Evolutionary conservation across 1,140 invertebrate genomes (phyloP).

Genomic region (Piezodorus guildinii): DNA sequence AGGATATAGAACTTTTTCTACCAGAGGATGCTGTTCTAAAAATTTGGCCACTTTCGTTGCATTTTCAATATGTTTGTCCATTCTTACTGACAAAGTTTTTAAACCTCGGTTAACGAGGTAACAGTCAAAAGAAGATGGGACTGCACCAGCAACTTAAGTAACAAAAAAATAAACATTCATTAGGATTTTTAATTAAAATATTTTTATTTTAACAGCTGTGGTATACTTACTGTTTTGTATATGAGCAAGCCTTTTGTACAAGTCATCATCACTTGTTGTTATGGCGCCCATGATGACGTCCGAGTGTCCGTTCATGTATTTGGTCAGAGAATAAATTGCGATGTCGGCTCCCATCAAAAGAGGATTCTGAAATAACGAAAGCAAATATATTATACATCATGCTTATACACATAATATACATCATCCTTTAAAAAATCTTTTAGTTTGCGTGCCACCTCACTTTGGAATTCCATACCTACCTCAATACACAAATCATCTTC

Average conservation of each 20-base stretch:
- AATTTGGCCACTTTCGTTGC: slow-evolving; percentile 64
- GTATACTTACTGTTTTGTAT: slow-evolving; percentile 71
- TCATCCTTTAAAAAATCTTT: no score
- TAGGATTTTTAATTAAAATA: no score
- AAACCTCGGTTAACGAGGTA: slow-evolving; percentile 85
- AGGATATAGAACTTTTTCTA: slow-evolving; percentile 76
- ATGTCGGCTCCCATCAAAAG: slow-evolving; percentile 85
- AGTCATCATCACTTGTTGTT: slow-evolving; percentile 56
- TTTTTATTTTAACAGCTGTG: no score
- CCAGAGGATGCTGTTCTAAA: slow-evolving; percentile 62
- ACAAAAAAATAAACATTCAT: background rate
- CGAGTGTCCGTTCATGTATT: slow-evolving; percentile 97
- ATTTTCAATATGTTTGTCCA: slow-evolving; percentile 79
- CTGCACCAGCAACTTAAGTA: slow-evolving; percentile 66
- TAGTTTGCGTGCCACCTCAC: no score
- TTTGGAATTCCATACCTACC: no score
- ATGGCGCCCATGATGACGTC: slow-evolving; percentile 95
- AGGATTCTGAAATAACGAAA: slow-evolving; percentile 59
- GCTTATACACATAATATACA: no score
- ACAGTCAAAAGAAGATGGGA: slow-evolving; percentile 95
- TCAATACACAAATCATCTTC: no score
- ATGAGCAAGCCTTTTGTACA: slow-evolving; percentile 64
- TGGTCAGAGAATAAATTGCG: slow-evolving; percentile 86
- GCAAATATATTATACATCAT: no score
- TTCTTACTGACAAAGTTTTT: slow-evolving; percentile 84